These are phyloP conservation scores for Cephus sareptanus DNA, from an alignment of 2,888 invertebrate genomes.

Conservation along the genomic window DNA sequence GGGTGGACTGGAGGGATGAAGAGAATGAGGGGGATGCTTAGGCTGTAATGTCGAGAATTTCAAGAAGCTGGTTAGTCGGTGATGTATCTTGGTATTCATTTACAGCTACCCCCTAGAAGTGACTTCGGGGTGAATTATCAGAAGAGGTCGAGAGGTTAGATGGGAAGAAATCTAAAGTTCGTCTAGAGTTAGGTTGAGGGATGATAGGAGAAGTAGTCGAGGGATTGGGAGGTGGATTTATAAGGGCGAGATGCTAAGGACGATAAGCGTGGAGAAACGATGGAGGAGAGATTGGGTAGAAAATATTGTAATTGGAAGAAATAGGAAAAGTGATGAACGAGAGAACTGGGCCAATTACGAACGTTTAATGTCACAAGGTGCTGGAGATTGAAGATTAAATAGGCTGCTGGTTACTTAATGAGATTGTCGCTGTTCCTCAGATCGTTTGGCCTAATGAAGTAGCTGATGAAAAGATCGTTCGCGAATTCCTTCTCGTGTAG, in stretches of 20 bases:
- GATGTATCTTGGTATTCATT: not conserved
- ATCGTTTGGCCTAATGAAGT: slow-evolving; percentile 44
- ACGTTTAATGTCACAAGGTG: slow-evolving; percentile 1
- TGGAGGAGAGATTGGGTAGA: slow-evolving; percentile 8
- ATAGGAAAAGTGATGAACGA: slow-evolving; percentile 20
- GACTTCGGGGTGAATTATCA: not conserved
- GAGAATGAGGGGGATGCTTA: not conserved
- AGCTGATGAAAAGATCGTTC: slow-evolving; percentile 42
- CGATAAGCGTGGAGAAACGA: slow-evolving; percentile 8
- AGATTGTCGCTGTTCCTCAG: slow-evolving; percentile 41
- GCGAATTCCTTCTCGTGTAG: slow-evolving; percentile 10
- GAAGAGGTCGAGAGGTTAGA: not conserved
- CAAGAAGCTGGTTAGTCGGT: not conserved
- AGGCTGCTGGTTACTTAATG: slow-evolving; percentile 34
- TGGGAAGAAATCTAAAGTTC: not conserved
- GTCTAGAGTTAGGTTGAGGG: not conserved
- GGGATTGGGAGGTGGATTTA: slow-evolving; percentile 5
- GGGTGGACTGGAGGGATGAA: not conserved
- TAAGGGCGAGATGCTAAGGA: slow-evolving; percentile 7
- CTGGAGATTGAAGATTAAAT: slow-evolving; percentile 29
- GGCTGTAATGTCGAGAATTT: not conserved
- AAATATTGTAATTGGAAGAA: slow-evolving; percentile 30
- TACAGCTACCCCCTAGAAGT: not conserved
- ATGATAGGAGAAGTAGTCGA: slow-evolving; percentile 6
- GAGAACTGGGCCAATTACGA: not conserved